Evolutionary conservation across 2,113 vertebrate genomes (phyloP).

Genomic region (Garra rufa): DNA sequence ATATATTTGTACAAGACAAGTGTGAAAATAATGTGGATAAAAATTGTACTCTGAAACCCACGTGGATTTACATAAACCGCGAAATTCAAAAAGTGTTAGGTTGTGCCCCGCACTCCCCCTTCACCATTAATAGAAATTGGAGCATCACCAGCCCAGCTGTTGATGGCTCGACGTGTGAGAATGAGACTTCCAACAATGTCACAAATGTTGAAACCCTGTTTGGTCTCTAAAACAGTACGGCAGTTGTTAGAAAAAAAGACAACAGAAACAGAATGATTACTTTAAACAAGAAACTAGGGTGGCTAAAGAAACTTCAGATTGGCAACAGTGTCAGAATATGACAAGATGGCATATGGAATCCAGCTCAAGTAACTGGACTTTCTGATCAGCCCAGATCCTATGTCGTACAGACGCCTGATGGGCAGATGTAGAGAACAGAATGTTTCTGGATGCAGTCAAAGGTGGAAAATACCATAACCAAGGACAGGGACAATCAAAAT

Average conservation of each 20-base stretch:
- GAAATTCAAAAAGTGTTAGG: no score
- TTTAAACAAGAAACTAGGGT: constrained; percentile 8
- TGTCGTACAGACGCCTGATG: not conserved
- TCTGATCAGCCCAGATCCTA: not conserved
- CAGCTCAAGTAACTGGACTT: not conserved
- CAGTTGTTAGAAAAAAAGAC: constrained; percentile 34
- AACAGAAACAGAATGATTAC: constrained; percentile 34
- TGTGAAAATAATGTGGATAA: no score
- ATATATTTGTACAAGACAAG: no score
- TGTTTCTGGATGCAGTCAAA: not conserved
- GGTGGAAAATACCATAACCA: no score
- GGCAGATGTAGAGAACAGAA: not conserved
- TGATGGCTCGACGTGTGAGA: constrained; percentile 41
- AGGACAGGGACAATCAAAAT: no score
- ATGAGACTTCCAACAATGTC: constrained; percentile 30
- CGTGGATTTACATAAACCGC: no score
- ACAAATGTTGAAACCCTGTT: not conserved
- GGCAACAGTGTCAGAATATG: constrained; percentile 44
- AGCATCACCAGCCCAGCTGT: constrained; percentile 28
- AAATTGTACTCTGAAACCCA: no score
- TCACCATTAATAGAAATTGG: constrained; percentile 30
- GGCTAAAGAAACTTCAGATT: constrained; percentile 6
- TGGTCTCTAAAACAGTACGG: constrained; percentile 17
- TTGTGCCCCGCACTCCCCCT: no score
- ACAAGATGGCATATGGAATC: constrained; percentile 22